Evolutionary conservation across 2,113 vertebrate species (phyloP).

Genomic region (Phyllostomus discolor): DNA sequence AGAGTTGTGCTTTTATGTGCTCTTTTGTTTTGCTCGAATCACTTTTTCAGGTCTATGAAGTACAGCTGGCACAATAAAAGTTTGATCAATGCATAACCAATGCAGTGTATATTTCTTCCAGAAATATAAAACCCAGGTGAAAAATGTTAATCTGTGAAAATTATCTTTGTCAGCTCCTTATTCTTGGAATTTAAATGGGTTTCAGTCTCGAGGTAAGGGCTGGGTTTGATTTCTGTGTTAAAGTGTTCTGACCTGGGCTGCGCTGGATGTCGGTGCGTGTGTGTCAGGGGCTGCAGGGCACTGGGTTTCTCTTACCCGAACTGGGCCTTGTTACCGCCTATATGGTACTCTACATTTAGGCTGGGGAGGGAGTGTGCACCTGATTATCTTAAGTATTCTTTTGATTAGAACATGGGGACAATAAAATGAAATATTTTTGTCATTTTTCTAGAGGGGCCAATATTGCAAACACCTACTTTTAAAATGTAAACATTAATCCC

Average conservation of each 20-base stretch:
- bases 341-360: slow-evolving; percentile 47
- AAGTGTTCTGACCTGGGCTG: slow-evolving; percentile 47
- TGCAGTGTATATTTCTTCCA: slow-evolving; percentile 81
- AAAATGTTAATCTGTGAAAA: slow-evolving; percentile 82
- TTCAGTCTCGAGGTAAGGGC: slow-evolving; percentile 69
- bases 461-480: not conserved
- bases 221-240: slow-evolving; percentile 68
- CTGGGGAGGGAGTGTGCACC: not conserved
- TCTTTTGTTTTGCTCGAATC: slow-evolving; percentile 85
- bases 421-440: not conserved
- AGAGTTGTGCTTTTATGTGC: slow-evolving; percentile 84
- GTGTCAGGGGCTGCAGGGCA: slow-evolving; percentile 43
- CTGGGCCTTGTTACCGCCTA: not conserved
- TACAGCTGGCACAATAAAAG: slow-evolving; percentile 87
- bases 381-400: not conserved
- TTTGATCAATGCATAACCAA: slow-evolving; percentile 85
- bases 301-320: slow-evolving; percentile 57
- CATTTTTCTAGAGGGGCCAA: not conserved
- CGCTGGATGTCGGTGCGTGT: slow-evolving; percentile 4
- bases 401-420: not conserved
- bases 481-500: not conserved
- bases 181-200: slow-evolving; percentile 78
- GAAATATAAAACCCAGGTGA: slow-evolving; percentile 82
- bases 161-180: slow-evolving; percentile 79
- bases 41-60: slow-evolving; percentile 85